Percentiles rank a stretch among this genome's conserved stretches.
Conservation (phyloP, 2,113 vertebrate species). For the Halcyon malimbica region DNA sequence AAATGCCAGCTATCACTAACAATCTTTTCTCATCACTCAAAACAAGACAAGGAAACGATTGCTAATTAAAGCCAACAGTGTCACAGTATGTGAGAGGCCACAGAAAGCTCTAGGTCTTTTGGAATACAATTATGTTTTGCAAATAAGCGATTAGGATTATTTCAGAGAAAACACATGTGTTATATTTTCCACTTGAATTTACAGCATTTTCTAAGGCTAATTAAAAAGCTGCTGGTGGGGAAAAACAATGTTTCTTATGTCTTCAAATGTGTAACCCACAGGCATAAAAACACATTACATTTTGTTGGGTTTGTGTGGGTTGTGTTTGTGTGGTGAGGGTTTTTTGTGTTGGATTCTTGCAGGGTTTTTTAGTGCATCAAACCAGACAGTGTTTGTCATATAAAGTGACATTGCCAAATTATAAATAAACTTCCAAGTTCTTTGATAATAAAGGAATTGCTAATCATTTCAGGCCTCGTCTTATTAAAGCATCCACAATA, state of each 20-base stretch:
- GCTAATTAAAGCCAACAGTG: background rate
- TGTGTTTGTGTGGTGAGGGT: too few relatives aligned
- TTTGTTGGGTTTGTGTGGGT: background rate
- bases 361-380: background rate
- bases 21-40: background rate
- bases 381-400: background rate
- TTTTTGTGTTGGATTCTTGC: background rate
- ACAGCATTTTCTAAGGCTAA: background rate
- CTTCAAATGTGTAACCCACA: background rate
- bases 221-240: background rate
- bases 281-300: background rate
- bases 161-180: background rate
- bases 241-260: background rate
- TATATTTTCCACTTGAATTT: background rate
- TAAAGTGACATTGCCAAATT: background rate
- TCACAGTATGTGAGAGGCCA: background rate
- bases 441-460: background rate
- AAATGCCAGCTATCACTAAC: background rate
- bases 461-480: background rate
- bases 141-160: background rate
- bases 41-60: background rate
- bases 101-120: background rate
- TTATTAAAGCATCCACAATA: background rate
- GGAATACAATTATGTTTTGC: background rate
- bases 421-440: background rate